Evolutionary conservation across 2,888 invertebrate genomes (phyloP), one percentile per base, ranked within the genome.

Genomic region (Thymelicus acteon): DNA sequence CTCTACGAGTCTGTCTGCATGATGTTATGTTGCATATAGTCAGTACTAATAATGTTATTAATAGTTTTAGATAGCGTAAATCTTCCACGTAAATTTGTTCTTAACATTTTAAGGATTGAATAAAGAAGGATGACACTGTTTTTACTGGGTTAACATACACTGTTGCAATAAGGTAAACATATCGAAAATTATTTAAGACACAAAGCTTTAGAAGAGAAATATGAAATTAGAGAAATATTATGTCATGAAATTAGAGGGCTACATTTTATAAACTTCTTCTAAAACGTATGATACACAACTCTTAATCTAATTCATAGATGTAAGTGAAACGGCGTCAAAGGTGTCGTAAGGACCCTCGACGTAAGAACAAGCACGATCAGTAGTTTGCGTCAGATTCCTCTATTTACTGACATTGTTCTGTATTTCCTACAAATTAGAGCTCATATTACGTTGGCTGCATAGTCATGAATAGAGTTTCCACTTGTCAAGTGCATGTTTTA

Each of bases 271-370:
- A 44, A 44, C 1, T 12, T 4, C 44, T 40, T 10, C 7, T 44
- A 10, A 44, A 44, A 44, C 44, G 7, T 44, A 44, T 44, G 44
- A 44, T 44, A 40, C 10, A 37, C 48, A n/a, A 37, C 70, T 40
- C 44, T 15, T 15, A 64, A 71, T 65, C 40, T 44, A 65, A 71
- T 71, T 65, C 68, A 60, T 64, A 60, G 71, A 67, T 73, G 67
- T 72, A 73, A 71, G 60, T 72, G 67, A 71, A 73, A 70, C 70
- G 66, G 75, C 75, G 74, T 71, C 71, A 73, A 75, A 78, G 77
- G 76, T 78, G 77, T 79, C 74, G 73, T 72, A 73, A 78, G 77
- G 63, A 69, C 75, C 73, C 76, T 79, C 65, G 71, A 68, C 72
- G 72, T 73, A 74, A 79, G 75, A 74, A 78, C 76, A 74, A 77